phyloP scores from a whole-genome alignment of 2,797 vertebrate genomes.

The Sebastes itinus region DNA sequence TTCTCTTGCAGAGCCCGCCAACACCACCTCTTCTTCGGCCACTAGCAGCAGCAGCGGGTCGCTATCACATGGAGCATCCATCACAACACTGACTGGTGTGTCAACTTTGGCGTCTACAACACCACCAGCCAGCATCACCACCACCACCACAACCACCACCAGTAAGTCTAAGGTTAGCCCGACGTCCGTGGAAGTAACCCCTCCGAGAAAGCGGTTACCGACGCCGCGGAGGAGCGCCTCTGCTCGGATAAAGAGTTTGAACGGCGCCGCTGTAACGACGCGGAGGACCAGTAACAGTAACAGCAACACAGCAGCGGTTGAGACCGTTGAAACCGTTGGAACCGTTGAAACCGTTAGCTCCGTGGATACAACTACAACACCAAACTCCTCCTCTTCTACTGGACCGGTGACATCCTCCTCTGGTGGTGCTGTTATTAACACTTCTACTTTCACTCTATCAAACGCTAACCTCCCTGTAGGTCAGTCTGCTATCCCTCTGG shows the following conservation, averaged over 20 bases:
- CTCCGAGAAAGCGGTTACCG: conserved; percentile 75
- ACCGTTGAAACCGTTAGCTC: conserved; percentile 30
- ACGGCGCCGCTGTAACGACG: conserved; percentile 77
- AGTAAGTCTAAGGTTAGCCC: conserved; percentile 34
- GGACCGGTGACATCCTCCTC: conserved; percentile 55
- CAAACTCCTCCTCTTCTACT: conserved; percentile 45
- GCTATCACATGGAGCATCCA: conserved; percentile 84
- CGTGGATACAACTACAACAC: conserved; percentile 30
- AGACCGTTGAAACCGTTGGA: background rate
- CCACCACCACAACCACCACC: too few species aligned
- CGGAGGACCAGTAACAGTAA: conserved; percentile 49
- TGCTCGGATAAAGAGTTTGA: conserved; percentile 80
- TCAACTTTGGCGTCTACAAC: conserved; percentile 78
- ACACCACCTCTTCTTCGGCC: conserved; percentile 4
- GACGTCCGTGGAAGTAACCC: conserved; percentile 62
- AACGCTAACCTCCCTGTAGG: conserved; percentile 71
- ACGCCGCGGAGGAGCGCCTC: conserved; percentile 73
- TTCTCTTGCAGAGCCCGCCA: conserved; percentile 53
- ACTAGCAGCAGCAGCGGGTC: conserved; percentile 54
- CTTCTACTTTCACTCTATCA: conserved; percentile 75
- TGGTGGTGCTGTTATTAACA: conserved; percentile 49
- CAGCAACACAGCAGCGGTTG: conserved; percentile 53
- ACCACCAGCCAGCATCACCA: conserved; percentile 63
- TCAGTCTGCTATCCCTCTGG: conserved; percentile 75
- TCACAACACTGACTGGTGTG: conserved; percentile 77